phyloP scores from a whole-genome alignment of 2,113 vertebrate species.

The Trematocara stigmaticum region DNA sequence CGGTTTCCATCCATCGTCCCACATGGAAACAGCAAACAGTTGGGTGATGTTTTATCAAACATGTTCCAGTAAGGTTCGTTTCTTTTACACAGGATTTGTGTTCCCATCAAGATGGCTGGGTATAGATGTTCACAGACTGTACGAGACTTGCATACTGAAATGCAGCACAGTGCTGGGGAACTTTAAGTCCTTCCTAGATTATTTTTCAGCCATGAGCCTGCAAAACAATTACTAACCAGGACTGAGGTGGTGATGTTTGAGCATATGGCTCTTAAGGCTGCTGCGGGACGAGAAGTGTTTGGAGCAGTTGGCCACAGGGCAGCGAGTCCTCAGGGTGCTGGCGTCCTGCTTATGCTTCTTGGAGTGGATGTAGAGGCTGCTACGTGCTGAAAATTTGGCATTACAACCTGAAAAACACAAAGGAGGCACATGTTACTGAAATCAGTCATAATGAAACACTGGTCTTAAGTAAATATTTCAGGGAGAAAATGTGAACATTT shows the following conservation, averaged over 20 bases:
- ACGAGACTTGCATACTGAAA: background rate
- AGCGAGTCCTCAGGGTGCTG: constrained; percentile 81
- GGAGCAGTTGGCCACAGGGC: constrained; percentile 86
- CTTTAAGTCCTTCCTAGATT: background rate
- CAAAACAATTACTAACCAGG: constrained; percentile 71
- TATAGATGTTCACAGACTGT: background rate
- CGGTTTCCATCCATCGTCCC: background rate
- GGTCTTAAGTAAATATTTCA: background rate
- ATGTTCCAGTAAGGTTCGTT: background rate
- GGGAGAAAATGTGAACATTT: background rate
- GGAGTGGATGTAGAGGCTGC: constrained; percentile 96
- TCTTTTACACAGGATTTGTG: background rate
- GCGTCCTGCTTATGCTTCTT: constrained; percentile 93
- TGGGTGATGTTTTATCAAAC: background rate
- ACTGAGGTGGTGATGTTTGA: constrained; percentile 87
- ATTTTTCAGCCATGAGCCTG: background rate
- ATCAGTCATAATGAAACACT: background rate
- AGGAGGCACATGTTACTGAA: background rate
- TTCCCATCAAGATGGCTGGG: background rate
- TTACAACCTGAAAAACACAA: constrained; percentile 78
- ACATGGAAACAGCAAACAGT: background rate
- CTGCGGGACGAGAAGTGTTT: constrained; percentile 92
- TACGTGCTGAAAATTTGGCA: constrained; percentile 95
- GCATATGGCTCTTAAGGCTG: constrained; percentile 90
- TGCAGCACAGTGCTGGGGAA: background rate